Evolutionary conservation across 2,113 vertebrate species (phyloP).

Genomic region (Micromys minutus): DNA sequence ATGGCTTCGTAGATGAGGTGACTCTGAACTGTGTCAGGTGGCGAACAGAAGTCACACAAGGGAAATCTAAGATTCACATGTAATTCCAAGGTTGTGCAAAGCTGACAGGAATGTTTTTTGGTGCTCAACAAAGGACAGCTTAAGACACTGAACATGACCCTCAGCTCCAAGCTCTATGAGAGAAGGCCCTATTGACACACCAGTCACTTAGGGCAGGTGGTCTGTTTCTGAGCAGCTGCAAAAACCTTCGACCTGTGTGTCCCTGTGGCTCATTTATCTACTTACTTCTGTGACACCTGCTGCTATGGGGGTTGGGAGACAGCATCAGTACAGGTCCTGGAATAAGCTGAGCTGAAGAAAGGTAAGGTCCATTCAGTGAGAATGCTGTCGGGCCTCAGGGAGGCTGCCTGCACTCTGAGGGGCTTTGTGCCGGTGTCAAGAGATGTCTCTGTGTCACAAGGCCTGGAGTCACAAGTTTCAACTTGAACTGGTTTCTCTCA

Average conservation of each 20-base stretch:
- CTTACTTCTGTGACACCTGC: constrained; percentile 30
- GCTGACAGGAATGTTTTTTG: neutral
- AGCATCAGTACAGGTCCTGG: neutral
- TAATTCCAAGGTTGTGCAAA: neutral
- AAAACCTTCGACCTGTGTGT: neutral
- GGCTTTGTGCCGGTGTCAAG: neutral
- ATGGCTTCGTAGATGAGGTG: constrained; percentile 52
- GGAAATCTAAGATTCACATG: neutral
- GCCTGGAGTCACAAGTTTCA: neutral
- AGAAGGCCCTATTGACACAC: neutral
- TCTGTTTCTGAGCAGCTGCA: neutral
- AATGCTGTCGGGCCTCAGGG: accelerated
- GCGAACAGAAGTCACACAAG: neutral
- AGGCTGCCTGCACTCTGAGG: neutral
- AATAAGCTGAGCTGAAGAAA: neutral
- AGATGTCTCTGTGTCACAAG: neutral
- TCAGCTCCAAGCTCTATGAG: neutral
- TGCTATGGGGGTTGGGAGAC: neutral
- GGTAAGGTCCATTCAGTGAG: neutral
- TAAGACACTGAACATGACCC: neutral
- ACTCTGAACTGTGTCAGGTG: neutral
- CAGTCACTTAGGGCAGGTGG: neutral
- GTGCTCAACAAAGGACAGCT: neutral
- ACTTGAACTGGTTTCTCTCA: neutral
- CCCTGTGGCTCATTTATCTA: neutral